Evolutionary conservation across 2,888 invertebrate genomes (phyloP).

Genomic region (Melangyna quadrimaculata): DNA sequence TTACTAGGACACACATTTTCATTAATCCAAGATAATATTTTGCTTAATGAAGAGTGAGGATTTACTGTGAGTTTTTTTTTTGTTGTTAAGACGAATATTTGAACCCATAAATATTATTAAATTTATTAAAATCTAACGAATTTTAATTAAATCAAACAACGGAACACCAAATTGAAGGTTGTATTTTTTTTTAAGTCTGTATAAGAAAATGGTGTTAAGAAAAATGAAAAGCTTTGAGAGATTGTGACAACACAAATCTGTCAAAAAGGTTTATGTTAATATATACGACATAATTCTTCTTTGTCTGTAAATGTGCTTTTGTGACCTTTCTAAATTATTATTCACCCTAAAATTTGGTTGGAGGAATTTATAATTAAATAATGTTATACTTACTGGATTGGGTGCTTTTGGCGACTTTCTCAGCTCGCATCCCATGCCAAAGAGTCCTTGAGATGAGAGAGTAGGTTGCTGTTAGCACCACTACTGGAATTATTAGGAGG

Average conservation of each 20-base stretch:
- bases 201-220: background rate
- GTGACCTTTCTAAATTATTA: background rate
- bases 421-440: conserved; percentile 76
- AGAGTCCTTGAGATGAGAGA: conserved; percentile 80
- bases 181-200: background rate
- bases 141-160: background rate
- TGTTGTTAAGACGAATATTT: background rate
- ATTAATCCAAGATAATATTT: too few relatives aligned
- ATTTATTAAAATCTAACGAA: background rate
- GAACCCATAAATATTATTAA: background rate
- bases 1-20: too few relatives aligned
- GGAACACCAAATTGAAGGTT: background rate
- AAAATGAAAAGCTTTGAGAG: background rate
- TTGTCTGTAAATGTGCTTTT: background rate
- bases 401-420: conserved; percentile 79
- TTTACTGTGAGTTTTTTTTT: background rate
- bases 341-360: background rate
- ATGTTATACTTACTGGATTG: conserved; percentile 77
- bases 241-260: background rate
- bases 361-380: background rate
- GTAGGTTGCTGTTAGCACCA: conserved; percentile 84
- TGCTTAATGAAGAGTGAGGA: too few relatives aligned
- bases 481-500: conserved; percentile 84
- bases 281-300: background rate
- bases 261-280: background rate